Evolutionary conservation across 2,113 vertebrate species (phyloP).

Genomic region (Buteo buteo): DNA sequence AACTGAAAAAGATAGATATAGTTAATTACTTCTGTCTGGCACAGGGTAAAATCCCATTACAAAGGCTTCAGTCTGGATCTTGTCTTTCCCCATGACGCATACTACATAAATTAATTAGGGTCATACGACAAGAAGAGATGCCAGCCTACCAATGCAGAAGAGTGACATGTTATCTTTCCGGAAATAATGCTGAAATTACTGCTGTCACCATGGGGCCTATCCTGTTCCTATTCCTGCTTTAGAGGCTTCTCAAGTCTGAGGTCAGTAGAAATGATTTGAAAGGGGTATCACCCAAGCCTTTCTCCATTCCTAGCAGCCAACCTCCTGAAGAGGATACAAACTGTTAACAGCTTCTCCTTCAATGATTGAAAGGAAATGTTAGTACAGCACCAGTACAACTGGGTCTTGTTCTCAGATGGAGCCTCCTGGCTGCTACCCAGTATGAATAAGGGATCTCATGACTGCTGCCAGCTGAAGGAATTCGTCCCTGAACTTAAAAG

Average conservation of each 20-base stretch:
- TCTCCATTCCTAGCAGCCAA: neutral
- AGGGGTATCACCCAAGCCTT: neutral
- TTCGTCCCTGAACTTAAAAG: neutral
- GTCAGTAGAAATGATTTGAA: neutral
- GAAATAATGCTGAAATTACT: constrained; percentile 6
- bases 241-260: neutral
- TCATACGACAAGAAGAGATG: neutral
- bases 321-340: neutral
- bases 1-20: constrained; percentile 48
- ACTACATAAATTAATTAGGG: constrained; percentile 36
- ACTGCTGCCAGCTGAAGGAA: neutral
- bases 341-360: neutral
- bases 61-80: constrained; percentile 24
- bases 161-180: neutral
- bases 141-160: neutral
- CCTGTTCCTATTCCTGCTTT: neutral
- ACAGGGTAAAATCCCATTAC: constrained; percentile 48
- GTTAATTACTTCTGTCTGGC: constrained; percentile 51
- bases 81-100: constrained; percentile 11
- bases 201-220: neutral
- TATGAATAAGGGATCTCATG: neutral
- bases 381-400: neutral
- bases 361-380: neutral
- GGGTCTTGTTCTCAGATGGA: neutral
- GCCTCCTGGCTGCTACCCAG: neutral